Evolutionary conservation across 1,140 invertebrate species (phyloP), one percentile per base, ranked within the genome.

Genomic region (Drosophila melanogaster): DNA sequence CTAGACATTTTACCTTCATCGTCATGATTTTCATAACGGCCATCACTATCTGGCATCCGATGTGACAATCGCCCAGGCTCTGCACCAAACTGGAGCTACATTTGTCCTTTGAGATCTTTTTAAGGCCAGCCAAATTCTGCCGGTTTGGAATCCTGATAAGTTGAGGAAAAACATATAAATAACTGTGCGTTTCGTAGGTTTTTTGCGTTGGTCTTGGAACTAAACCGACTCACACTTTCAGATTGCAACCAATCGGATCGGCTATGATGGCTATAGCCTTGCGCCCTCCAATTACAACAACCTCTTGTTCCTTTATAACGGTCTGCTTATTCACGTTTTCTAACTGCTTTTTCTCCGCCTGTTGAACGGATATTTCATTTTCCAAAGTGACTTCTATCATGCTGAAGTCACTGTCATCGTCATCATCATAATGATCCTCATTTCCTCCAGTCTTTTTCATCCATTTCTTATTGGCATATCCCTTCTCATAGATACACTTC

Each of bases 161-260:
- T 0, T 2, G 15, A 22, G 19, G 1, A 17, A n/a, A 12, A 0
- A 1, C 10, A 2, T 37, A 30, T 12, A 15, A 56, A n/a, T 33
- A n/a, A 14, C 14, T 11, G 11, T 12, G 30, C 50, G 24, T 15
- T 46, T 44, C 24, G 14, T 26, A 30, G 3, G 11, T 1, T 30
- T 30, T 15, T 12, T n/a, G 14, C 33, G 37, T 24, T 17, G 17
- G 46, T 53, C 40, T 49, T 35, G 38, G 26, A 73, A 62, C 44
- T 30, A 33, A 57, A 74, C 47, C 61, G 74, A 86, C 83, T 86
- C 83, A 86, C 83, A 86, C 40, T 87, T 76, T 67, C n/a, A 53
- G 6, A 14, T 26, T 55, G 1, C 55, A 50, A 37, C 40, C 58
- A 5, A 26, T 40, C 6, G 55, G 55, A 38, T 65, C 54, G 4